These are phyloP conservation scores for Urocitellus parryii DNA, from an alignment of 2,113 vertebrate species.

Conservation along the genomic window DNA sequence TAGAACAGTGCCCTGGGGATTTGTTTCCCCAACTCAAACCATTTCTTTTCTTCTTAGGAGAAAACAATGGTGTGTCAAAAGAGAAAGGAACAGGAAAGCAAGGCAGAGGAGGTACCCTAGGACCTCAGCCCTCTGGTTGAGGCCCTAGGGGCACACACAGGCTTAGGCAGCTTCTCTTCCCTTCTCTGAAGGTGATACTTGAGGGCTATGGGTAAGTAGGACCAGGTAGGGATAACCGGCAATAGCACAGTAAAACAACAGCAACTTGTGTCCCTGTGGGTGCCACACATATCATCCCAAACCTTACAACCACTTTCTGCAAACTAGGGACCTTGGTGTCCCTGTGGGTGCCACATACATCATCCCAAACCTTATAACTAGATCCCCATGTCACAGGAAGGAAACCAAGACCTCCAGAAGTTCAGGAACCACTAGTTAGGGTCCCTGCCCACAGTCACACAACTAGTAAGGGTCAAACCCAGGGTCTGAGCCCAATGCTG, in stretches of 20 bases:
- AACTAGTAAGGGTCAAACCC: neutral
- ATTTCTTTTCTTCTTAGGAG: neutral
- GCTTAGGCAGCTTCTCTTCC: neutral
- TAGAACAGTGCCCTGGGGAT: conserved; percentile 39
- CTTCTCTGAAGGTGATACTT: neutral
- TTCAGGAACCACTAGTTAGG: neutral
- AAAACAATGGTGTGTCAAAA: neutral
- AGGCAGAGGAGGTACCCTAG: fast-evolving
- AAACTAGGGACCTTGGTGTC: too few relatives aligned
- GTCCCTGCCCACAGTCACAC: neutral
- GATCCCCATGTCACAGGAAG: neutral
- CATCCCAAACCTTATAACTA: neutral
- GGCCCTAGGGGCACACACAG: fast-evolving
- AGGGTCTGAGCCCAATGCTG: fast-evolving
- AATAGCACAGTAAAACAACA: fast-evolving
- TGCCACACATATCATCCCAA: too few relatives aligned
- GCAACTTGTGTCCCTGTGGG: fast-evolving
- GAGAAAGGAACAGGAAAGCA: neutral
- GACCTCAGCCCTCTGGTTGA: fast-evolving
- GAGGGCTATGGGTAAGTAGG: neutral
- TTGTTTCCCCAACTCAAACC: neutral
- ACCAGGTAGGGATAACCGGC: neutral
- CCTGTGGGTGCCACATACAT: too few relatives aligned
- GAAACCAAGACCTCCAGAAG: neutral
- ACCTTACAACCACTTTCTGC: too few relatives aligned